A percentile compares a stretch with the other conserved stretches of the same genome.
Evolutionary conservation across 2,797 vertebrate species (phyloP).

Genomic region (Acanthurus tractus): DNA sequence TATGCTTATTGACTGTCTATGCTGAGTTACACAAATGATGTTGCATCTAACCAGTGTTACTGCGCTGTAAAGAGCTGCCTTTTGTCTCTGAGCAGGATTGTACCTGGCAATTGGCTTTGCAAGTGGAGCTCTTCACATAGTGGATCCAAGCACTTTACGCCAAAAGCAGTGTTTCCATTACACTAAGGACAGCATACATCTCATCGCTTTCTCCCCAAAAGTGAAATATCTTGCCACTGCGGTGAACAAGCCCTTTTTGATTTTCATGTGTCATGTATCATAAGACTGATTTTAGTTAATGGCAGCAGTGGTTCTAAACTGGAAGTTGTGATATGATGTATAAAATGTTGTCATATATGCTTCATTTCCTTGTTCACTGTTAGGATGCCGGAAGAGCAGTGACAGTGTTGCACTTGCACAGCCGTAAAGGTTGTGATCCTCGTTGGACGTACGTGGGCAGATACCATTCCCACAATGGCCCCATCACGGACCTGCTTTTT

Average conservation of each 20-base stretch:
- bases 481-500: constrained; percentile 91
- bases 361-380: constrained; percentile 12
- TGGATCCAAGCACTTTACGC: constrained; percentile 88
- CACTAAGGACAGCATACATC: constrained; percentile 85
- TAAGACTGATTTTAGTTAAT: neutral
- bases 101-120: constrained; percentile 91
- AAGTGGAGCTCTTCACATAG: constrained; percentile 89
- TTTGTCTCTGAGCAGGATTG: constrained; percentile 81
- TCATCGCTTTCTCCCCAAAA: constrained; percentile 92
- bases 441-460: constrained; percentile 89
- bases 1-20: neutral
- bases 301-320: neutral
- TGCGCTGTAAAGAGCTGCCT: neutral
- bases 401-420: constrained; percentile 83
- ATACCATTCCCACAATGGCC: constrained; percentile 91
- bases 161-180: constrained; percentile 85
- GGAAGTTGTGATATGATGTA: neutral
- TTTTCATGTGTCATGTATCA: neutral
- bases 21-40: neutral
- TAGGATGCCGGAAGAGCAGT: constrained; percentile 91
- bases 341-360: neutral
- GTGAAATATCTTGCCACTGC: constrained; percentile 93
- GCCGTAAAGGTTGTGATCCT: constrained; percentile 22
- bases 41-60: neutral
- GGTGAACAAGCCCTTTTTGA: constrained; percentile 80